Evolutionary conservation across 2,113 vertebrate genomes (phyloP).

Genomic region (Bubo blakistoni): DNA sequence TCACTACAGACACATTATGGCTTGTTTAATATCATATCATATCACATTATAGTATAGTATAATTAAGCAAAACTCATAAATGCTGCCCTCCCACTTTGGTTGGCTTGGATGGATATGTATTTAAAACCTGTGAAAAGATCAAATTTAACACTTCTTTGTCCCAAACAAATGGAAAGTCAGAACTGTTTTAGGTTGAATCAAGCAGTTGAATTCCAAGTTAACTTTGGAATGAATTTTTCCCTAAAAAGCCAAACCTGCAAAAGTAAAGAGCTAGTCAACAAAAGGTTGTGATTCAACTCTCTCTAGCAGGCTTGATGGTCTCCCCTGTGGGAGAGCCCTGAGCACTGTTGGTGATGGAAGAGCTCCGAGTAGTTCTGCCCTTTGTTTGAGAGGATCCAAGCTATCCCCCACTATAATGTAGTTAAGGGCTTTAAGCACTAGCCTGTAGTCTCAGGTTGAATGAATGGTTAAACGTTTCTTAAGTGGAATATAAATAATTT

Average conservation of each 20-base stretch:
- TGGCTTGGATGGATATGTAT: neutral
- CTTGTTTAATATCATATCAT: no score
- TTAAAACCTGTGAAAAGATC: neutral
- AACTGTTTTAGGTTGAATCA: neutral
- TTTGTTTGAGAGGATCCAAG: neutral
- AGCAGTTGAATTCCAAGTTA: neutral
- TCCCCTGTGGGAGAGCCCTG: accelerated
- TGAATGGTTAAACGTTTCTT: neutral
- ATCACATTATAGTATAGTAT: no score
- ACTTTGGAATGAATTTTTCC: neutral
- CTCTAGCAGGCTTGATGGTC: neutral
- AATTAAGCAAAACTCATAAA: neutral
- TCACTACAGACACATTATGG: accelerated
- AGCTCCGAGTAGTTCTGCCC: neutral
- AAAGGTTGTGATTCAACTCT: neutral
- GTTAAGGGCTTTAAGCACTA: neutral
- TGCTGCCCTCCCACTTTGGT: neutral
- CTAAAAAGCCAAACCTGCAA: neutral
- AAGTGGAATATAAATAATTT: neutral
- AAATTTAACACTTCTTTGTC: neutral
- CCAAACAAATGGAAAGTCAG: neutral
- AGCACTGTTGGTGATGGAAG: neutral
- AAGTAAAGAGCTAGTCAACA: neutral
- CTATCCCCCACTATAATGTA: neutral
- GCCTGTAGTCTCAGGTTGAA: neutral